phyloP scores from a whole-genome alignment of 2,113 vertebrate genomes.

The Bufo bufo region DNA sequence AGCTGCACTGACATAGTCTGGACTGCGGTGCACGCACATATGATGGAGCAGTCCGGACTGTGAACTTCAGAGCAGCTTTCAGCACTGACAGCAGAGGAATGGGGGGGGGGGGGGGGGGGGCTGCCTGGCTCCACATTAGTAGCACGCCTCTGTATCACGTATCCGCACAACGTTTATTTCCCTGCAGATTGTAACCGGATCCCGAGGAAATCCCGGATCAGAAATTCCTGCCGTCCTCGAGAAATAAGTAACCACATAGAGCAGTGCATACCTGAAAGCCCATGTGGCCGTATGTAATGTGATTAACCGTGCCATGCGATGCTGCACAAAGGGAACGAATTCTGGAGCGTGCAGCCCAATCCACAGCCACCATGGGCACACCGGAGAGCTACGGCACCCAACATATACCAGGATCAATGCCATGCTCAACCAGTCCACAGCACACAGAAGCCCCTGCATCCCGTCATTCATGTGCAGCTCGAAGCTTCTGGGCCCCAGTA shows the following conservation, averaged over 20 bases:
- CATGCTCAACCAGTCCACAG: background rate
- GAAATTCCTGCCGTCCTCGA: background rate
- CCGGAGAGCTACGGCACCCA: background rate
- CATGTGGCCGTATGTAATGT: background rate
- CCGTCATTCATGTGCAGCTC: background rate
- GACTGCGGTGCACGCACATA: no score
- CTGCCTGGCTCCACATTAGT: background rate
- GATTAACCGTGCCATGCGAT: background rate
- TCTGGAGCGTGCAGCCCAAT: background rate
- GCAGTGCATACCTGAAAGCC: background rate
- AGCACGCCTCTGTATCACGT: background rate
- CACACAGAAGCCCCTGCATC: no score
- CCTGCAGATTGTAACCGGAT: conserved; percentile 31
- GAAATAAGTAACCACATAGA: background rate
- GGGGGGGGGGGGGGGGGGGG: no score
- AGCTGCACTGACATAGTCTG: no score
- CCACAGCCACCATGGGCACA: background rate
- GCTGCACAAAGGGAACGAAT: background rate
- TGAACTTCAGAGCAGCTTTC: no score
- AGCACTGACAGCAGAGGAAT: no score
- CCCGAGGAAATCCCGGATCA: conserved; percentile 39
- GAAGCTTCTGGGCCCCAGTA: background rate
- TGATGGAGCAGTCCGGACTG: no score
- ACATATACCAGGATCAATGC: background rate
- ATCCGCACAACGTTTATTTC: background rate